phyloP scores from a whole-genome alignment of 2,113 vertebrate species.

The Hymenochirus boettgeri region DNA sequence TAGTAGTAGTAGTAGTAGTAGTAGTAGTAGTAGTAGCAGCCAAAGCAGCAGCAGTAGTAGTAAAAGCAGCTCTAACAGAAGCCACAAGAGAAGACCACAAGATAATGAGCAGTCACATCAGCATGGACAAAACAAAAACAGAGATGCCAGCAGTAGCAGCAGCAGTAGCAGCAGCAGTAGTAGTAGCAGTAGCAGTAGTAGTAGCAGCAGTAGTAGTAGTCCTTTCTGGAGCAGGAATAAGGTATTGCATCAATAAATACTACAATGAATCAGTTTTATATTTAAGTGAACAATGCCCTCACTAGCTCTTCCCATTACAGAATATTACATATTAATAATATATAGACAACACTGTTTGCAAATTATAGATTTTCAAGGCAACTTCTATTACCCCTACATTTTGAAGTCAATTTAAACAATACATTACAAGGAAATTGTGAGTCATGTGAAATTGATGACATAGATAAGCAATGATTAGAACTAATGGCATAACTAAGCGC shows the following conservation, averaged over 20 bases:
- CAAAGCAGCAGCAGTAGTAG: accelerated
- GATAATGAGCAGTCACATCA: background rate
- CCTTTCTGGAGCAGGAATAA: background rate
- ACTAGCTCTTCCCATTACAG: too few species aligned
- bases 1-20: accelerated
- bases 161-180: accelerated
- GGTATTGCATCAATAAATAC: background rate
- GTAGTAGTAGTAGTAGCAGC: accelerated
- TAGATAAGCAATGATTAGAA: too few species aligned
- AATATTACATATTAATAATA: background rate
- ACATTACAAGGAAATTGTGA: too few species aligned
- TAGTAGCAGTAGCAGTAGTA: accelerated
- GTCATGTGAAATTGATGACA: too few species aligned
- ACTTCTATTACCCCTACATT: too few species aligned
- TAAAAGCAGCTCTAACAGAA: accelerated
- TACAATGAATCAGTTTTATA: too few species aligned
- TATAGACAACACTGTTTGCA: background rate
- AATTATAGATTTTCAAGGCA: too few species aligned
- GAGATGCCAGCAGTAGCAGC: background rate
- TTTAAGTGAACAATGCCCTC: too few species aligned
- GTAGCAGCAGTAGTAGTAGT: slow-evolving; percentile 32
- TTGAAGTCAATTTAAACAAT: too few species aligned
- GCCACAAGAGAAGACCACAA: background rate
- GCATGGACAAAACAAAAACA: background rate
- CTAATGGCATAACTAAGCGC: too few species aligned